Evolutionary conservation across 2,888 invertebrate species (phyloP).

Genomic region (Tenthredo distinguenda): DNA sequence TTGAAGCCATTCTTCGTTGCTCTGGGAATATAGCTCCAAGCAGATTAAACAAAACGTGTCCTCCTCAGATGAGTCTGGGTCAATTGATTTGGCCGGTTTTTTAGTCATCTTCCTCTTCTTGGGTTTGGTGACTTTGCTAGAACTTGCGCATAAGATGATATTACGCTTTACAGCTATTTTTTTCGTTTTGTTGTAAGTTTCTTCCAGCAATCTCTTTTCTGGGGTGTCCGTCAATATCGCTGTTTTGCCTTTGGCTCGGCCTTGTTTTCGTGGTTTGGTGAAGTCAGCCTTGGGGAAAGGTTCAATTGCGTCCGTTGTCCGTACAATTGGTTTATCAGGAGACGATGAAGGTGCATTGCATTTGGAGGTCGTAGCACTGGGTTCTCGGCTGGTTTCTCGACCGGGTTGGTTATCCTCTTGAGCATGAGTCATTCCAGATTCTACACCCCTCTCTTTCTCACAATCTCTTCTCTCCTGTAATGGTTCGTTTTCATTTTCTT

Average conservation of each 20-base stretch:
- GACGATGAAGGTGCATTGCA: constrained; percentile 12
- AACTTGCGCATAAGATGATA: constrained; percentile 4
- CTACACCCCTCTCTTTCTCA: constrained; percentile 5
- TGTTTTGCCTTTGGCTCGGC: constrained; percentile 25
- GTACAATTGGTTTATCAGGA: constrained; percentile 17
- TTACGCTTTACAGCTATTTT: constrained; percentile 36
- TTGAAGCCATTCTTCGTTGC: constrained; percentile 37
- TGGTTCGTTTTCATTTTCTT: neutral
- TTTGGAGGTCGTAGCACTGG: neutral
- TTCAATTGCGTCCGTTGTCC: neutral
- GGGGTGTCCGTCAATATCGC: constrained; percentile 28
- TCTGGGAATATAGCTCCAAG: constrained; percentile 26
- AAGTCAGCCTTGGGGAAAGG: constrained; percentile 16
- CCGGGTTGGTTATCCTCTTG: constrained; percentile 4
- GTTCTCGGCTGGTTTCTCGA: neutral
- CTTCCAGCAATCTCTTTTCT: constrained; percentile 24
- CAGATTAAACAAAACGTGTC: constrained; percentile 7
- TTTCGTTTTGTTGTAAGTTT: constrained; percentile 12
- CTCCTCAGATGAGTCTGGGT: constrained; percentile 25
- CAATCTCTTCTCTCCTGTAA: neutral
- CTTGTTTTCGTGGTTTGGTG: constrained; percentile 16
- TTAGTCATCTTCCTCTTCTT: constrained; percentile 22
- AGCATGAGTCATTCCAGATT: constrained; percentile 2
- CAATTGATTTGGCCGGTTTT: constrained; percentile 37
- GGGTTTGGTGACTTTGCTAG: constrained; percentile 32